phyloP scores from a whole-genome alignment of 2,888 invertebrate species.

The Oasisia sp. region DNA sequence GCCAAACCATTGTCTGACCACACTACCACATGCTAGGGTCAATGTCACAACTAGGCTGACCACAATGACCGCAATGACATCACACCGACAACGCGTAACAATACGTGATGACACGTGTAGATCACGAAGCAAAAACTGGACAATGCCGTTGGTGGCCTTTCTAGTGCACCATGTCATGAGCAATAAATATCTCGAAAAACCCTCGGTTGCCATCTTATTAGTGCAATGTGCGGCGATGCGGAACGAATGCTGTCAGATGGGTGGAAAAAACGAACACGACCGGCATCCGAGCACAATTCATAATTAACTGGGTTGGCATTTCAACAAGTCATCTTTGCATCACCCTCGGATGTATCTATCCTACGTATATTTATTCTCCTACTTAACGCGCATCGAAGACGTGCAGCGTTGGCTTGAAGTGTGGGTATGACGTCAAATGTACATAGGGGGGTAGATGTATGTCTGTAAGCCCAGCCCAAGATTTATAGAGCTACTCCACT shows the following conservation, averaged over 20 bases:
- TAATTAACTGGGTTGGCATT: neutral
- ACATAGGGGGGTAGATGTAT: neutral
- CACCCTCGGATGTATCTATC: neutral
- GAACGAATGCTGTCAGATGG: neutral
- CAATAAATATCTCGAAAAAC: neutral
- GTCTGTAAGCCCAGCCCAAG: neutral
- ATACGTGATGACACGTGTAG: neutral
- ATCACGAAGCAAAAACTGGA: neutral
- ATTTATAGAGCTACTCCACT: neutral
- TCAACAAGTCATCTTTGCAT: neutral
- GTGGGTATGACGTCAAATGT: conserved; percentile 3
- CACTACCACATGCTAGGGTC: neutral
- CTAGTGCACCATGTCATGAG: neutral
- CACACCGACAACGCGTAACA: neutral
- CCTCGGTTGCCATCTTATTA: neutral
- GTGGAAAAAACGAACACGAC: too few species aligned
- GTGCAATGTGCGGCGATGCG: neutral
- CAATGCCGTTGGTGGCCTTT: neutral
- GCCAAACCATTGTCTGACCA: neutral
- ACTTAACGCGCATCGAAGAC: neutral
- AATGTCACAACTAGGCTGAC: neutral
- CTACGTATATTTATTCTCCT: neutral
- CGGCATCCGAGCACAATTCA: neutral
- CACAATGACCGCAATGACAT: neutral
- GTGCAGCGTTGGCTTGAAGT: neutral